phyloP scores from a whole-genome alignment of 2,113 vertebrate genomes.

The Melanostigma gelatinosum region DNA sequence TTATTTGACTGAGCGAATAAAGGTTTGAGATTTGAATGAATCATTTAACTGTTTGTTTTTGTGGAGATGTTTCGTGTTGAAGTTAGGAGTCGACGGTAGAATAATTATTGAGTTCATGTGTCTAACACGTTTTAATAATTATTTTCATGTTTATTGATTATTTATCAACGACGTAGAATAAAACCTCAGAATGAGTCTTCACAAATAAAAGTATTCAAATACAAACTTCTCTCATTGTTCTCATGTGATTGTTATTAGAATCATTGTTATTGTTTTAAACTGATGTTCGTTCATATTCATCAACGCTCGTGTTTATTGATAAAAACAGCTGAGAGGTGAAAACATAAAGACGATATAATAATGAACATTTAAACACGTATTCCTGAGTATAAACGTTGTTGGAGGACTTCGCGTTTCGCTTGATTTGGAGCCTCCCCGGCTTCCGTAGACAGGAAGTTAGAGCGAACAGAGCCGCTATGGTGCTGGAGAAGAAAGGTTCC shows the following conservation, averaged over 20 bases:
- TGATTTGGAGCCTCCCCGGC: not conserved
- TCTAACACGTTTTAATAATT: too few species aligned
- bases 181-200: not conserved
- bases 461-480: conserved; percentile 42
- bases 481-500: conserved; percentile 74
- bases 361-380: too few species aligned
- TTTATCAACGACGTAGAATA: not conserved
- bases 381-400: too few species aligned
- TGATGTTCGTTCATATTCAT: not conserved
- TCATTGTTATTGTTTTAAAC: not conserved
- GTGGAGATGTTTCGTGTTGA: too few species aligned
- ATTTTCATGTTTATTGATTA: not conserved
- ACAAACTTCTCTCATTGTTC: too few species aligned
- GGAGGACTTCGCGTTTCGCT: not conserved
- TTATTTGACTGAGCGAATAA: conserved; percentile 78
- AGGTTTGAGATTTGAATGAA: conserved; percentile 61
- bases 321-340: too few species aligned
- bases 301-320: too few species aligned
- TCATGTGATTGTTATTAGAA: too few species aligned
- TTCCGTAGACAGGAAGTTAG: conserved; percentile 29
- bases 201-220: too few species aligned
- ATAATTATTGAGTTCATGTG: too few species aligned
- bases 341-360: too few species aligned
- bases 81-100: too few species aligned
- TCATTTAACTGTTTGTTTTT: not conserved